These are phyloP conservation scores for Cancer borealis DNA, from an alignment of 2,888 invertebrate species.

Conservation along the genomic window DNA sequence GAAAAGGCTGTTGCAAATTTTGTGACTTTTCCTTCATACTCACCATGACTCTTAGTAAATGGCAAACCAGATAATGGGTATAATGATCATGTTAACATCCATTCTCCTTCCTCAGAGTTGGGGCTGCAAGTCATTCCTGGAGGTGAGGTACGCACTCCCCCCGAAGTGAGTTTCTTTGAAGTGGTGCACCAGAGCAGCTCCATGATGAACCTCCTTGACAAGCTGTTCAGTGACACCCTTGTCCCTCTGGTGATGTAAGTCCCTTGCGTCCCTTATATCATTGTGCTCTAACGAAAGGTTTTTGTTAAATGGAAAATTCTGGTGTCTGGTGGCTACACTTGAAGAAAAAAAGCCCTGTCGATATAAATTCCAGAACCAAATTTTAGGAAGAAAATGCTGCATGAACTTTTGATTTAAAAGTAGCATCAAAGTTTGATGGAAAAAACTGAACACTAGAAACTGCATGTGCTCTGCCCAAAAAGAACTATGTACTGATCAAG, in stretches of 20 bases:
- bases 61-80: not conserved
- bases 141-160: conserved; percentile 92
- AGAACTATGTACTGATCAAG: not conserved
- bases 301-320: not conserved
- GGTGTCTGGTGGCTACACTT: not conserved
- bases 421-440: not conserved
- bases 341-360: not conserved
- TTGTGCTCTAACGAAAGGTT: not conserved
- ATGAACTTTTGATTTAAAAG: not conserved
- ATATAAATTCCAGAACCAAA: not conserved
- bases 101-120: conserved; percentile 60
- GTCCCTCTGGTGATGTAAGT: conserved; percentile 86
- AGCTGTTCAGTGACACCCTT: conserved; percentile 93
- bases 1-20: not conserved
- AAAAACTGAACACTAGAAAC: not conserved
- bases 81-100: not conserved
- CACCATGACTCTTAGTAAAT: not conserved
- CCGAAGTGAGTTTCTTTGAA: conserved; percentile 95
- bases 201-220: conserved; percentile 94
- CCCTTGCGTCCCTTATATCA: not conserved
- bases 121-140: conserved; percentile 88
- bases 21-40: not conserved
- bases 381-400: not conserved
- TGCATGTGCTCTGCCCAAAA: not conserved
- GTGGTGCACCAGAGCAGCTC: conserved; percentile 95